phyloP scores from a whole-genome alignment of 2,888 invertebrate species.

The Gibbula magus region DNA sequence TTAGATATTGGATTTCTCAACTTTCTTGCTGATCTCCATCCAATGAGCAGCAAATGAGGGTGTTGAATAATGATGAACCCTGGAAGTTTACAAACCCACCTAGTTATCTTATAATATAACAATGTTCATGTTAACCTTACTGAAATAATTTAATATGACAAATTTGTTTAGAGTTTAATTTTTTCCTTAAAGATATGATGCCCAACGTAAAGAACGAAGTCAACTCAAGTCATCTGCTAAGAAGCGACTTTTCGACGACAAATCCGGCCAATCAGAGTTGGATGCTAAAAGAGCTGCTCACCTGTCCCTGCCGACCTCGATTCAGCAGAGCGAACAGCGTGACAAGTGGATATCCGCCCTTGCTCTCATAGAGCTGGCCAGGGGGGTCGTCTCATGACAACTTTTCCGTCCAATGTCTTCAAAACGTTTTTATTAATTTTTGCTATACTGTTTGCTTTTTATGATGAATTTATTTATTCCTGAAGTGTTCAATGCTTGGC shows the following conservation, averaged over 20 bases:
- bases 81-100: no score
- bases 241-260: slow-evolving; percentile 8
- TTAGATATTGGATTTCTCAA: no score
- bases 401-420: slow-evolving; percentile 15
- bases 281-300: neutral
- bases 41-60: no score
- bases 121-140: no score
- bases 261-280: slow-evolving; percentile 4
- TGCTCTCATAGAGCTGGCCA: slow-evolving; percentile 66
- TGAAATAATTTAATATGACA: no score
- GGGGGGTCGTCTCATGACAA: slow-evolving; percentile 48
- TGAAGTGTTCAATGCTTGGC: slow-evolving; percentile 29
- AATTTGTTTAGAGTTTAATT: no score
- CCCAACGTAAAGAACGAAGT: slow-evolving; percentile 25
- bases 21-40: no score
- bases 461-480: slow-evolving; percentile 26
- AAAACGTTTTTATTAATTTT: slow-evolving; percentile 7
- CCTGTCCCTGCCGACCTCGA: neutral
- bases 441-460: slow-evolving; percentile 11
- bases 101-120: no score
- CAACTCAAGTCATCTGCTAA: slow-evolving; percentile 22
- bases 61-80: no score
- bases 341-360: slow-evolving; percentile 69
- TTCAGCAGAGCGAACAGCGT: slow-evolving; percentile 51
- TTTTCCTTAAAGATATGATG: slow-evolving; percentile 27